Base-by-base conservation (phyloP, 2,888 invertebrate species). In the Caenorhabditis sulstoni region DNA sequence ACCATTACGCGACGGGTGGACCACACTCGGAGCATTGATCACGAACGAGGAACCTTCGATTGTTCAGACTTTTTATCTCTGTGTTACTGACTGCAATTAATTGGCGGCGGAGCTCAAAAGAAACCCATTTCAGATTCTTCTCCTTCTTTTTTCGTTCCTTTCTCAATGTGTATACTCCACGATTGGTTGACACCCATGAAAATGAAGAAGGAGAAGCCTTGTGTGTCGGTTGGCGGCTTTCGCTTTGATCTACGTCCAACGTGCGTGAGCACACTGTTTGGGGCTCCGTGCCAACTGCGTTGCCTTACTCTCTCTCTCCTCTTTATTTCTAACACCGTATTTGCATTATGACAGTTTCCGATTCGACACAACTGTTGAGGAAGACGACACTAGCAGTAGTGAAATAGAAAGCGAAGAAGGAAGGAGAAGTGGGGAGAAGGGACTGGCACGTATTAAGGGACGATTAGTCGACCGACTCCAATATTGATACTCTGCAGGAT, bases 291-390 rank as follows among this genome's bases (percentile, higher is more conserved):
- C 64, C 73, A 73, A 64, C 49, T 64, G 35, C 55, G 53, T 62
- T 29, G 20, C 68, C 68, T 58, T 39, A 37, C 22, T 57, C 55
- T 44, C 41, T 16, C 45, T 16, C 39, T 20, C 47, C 37, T 57
- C 58, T 12, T 59, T 50, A 57, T 71, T 71, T 71, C 47, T 23
- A 71, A 71, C 71, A 49, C 64, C 73, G 64, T 73, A 73, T 73
- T 73, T 73, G 73, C 73, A 50, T 62, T 71, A 57, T 62, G 62
- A 71, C 64, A 58, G 35, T 73, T 73, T 64, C 71, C 62, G 62
- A 71, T 49, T 71, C 64, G 73, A 64, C 73, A 73, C 29, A 73
- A 73, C 73, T 73, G 73, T 73, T 73, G 64, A 73, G 73, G 41
- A 64, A 58, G 50, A 73, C 29, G 52, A 70, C 47, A 37, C 44